A percentile compares a stretch with the other conserved stretches of the same genome.
phyloP scores from a whole-genome alignment of 2,797 vertebrate species.

The Tauraco hartlaubi region DNA sequence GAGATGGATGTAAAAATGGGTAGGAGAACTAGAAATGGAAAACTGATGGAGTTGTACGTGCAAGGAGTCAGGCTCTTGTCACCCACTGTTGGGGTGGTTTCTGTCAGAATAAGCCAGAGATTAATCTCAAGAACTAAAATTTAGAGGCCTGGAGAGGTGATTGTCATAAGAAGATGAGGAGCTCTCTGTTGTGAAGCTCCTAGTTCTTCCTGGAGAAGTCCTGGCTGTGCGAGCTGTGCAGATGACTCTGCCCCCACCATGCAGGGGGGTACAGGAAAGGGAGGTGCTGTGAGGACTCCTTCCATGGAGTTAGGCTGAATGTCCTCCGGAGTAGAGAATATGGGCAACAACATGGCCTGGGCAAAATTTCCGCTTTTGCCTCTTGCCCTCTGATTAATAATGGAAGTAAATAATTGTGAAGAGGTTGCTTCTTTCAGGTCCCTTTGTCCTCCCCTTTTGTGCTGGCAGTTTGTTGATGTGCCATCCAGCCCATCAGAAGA shows the following conservation, averaged over 20 bases:
- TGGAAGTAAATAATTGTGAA: background rate
- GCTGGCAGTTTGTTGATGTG: background rate
- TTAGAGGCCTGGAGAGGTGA: background rate
- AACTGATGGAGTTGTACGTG: background rate
- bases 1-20: background rate
- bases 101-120: background rate
- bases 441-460: background rate
- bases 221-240: background rate
- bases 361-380: background rate
- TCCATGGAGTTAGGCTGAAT: accelerated
- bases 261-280: background rate
- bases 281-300: background rate
- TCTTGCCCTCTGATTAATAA: background rate
- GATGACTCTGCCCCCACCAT: background rate
- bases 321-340: background rate
- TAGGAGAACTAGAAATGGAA: background rate
- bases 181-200: background rate
- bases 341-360: background rate
- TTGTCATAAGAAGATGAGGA: background rate
- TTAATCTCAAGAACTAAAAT: background rate
- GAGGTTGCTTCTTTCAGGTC: background rate
- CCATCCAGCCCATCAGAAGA: background rate
- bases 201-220: background rate
- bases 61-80: background rate
- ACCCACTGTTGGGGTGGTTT: background rate